phyloP scores from a whole-genome alignment of 2,888 invertebrate genomes.

The Chesias legatella region DNA sequence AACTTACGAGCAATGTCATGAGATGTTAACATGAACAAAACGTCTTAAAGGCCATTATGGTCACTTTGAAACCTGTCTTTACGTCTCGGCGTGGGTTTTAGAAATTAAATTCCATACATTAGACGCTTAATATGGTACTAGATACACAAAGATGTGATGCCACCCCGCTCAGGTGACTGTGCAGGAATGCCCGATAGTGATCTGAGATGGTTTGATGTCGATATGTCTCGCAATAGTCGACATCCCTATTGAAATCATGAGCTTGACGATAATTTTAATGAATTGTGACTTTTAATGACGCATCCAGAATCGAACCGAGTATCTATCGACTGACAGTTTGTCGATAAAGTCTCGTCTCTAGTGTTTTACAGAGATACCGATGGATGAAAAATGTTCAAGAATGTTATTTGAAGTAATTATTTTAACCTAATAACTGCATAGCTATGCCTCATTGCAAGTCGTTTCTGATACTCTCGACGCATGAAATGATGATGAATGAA shows the following conservation, averaged over 20 bases:
- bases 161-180: slow-evolving; percentile 77
- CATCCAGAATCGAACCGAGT: slow-evolving; percentile 56
- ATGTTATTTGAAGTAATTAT: not conserved
- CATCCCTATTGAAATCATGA: slow-evolving; percentile 74
- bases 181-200: slow-evolving; percentile 74
- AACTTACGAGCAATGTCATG: slow-evolving; percentile 76
- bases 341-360: slow-evolving; percentile 28
- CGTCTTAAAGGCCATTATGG: slow-evolving; percentile 64
- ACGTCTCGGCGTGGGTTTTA: slow-evolving; percentile 52
- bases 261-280: slow-evolving; percentile 76
- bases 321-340: slow-evolving; percentile 33
- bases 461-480: no score
- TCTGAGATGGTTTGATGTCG: slow-evolving; percentile 68
- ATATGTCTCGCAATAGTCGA: slow-evolving; percentile 71
- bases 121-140: slow-evolving; percentile 74
- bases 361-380: slow-evolving; percentile 9
- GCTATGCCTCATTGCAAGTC: no score
- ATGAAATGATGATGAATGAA: no score
- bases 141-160: slow-evolving; percentile 74
- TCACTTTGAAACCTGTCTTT: slow-evolving; percentile 57
- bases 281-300: slow-evolving; percentile 78
- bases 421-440: no score
- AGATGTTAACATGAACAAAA: slow-evolving; percentile 60
- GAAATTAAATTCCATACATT: slow-evolving; percentile 77
- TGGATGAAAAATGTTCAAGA: not conserved